phyloP scores from a whole-genome alignment of 2,113 vertebrate genomes.

The Cryptoleucopteryx plumbea region DNA sequence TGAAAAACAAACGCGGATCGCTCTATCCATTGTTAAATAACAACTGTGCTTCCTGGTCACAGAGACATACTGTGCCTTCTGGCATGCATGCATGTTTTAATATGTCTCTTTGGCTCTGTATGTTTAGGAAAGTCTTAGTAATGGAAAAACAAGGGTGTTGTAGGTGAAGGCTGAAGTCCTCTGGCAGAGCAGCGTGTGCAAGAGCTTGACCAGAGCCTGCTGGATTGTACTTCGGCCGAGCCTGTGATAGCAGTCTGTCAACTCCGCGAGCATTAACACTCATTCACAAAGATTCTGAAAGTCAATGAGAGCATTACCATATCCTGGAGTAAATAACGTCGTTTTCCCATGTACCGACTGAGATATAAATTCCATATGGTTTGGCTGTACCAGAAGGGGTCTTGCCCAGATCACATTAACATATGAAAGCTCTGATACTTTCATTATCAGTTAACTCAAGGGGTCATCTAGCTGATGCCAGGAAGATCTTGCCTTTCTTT shows the following conservation, averaged over 20 bases:
- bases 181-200: slow-evolving; percentile 32
- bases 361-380: slow-evolving; percentile 26
- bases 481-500: neutral
- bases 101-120: neutral
- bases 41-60: neutral
- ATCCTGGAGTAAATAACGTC: neutral
- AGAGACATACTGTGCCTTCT: slow-evolving; percentile 12
- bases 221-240: neutral
- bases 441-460: neutral
- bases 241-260: slow-evolving; percentile 27
- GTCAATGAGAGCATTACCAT: neutral
- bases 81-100: neutral
- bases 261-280: neutral
- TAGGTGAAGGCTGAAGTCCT: slow-evolving; percentile 53
- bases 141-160: slow-evolving; percentile 54
- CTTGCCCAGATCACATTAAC: neutral
- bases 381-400: neutral
- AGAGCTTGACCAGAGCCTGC: slow-evolving; percentile 51
- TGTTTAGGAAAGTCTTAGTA: slow-evolving; percentile 29
- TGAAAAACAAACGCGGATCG: neutral
- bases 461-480: neutral
- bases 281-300: slow-evolving; percentile 21
- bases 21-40: neutral
- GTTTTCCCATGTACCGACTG: neutral
- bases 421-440: neutral